Evolutionary conservation across 2,113 vertebrate genomes (phyloP).

Genomic region (Peromyscus polionotus): DNA sequence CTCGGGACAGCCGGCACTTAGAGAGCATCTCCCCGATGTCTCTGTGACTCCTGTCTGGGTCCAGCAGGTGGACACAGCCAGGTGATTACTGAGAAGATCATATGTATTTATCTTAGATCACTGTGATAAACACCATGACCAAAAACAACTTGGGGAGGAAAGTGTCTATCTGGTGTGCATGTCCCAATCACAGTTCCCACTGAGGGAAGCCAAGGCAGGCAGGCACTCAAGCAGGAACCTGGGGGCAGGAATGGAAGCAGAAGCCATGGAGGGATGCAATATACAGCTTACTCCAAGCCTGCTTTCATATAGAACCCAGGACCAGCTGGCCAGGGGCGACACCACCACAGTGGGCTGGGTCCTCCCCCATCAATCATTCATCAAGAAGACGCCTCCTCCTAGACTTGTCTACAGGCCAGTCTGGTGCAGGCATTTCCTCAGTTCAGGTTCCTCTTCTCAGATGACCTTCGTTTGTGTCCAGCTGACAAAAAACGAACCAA

Average conservation of each 20-base stretch:
- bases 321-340: background rate
- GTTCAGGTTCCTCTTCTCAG: background rate
- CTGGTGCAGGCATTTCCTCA: no score
- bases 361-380: background rate
- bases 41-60: background rate
- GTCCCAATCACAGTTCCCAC: background rate
- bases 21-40: background rate
- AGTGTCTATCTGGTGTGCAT: no score
- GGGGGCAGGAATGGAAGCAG: no score
- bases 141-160: background rate
- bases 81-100: background rate
- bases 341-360: background rate
- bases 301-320: background rate
- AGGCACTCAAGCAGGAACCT: background rate
- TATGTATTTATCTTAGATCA: background rate
- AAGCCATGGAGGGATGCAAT: background rate
- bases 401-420: no score
- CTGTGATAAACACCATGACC: background rate
- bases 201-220: background rate
- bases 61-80: background rate
- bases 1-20: background rate
- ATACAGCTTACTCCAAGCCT: background rate
- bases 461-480: background rate
- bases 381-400: background rate
- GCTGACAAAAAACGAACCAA: background rate